Percentiles rank a stretch among this genome's conserved stretches.
phyloP scores from a whole-genome alignment of 2,797 vertebrate genomes.

The Antennarius maculatus region DNA sequence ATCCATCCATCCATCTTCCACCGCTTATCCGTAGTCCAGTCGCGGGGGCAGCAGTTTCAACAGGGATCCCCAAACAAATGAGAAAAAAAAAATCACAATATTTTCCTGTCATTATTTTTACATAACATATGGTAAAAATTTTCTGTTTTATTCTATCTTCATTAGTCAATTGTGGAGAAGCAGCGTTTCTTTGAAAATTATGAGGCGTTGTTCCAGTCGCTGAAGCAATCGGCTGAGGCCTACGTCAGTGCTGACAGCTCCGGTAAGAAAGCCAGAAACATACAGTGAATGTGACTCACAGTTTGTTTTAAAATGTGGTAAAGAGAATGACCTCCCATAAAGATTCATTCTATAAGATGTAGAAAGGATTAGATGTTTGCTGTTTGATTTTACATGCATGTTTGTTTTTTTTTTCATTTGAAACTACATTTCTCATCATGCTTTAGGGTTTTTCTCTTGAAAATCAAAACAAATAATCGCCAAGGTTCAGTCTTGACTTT shows the following conservation, averaged over 20 bases:
- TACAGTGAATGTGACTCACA: not conserved
- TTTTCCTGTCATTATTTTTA: not conserved
- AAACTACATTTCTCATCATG: too few species aligned
- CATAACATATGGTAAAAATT: conserved; percentile 2
- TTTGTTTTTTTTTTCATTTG: too few species aligned
- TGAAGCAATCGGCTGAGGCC: conserved; percentile 88
- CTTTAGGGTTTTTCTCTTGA: not conserved
- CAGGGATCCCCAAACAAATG: too few species aligned
- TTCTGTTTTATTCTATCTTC: conserved; percentile 21
- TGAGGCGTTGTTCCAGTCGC: conserved; percentile 88
- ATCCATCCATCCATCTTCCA: too few species aligned
- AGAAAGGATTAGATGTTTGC: not conserved
- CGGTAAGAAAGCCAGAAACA: conserved; percentile 76
- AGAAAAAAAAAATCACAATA: too few species aligned
- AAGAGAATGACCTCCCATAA: not conserved
- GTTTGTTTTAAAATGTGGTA: not conserved
- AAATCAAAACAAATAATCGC: not conserved
- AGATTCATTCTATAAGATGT: too few species aligned
- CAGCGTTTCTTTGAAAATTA: conserved; percentile 93
- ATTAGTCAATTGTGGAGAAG: conserved; percentile 91
- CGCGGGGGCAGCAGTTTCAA: too few species aligned
- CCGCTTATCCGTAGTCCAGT: too few species aligned
- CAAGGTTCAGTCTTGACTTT: not conserved
- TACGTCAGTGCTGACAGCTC: conserved; percentile 88
- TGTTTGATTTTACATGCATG: not conserved